phyloP scores from a whole-genome alignment of 2,888 invertebrate species.

The Rhagophthalmus giganteus region DNA sequence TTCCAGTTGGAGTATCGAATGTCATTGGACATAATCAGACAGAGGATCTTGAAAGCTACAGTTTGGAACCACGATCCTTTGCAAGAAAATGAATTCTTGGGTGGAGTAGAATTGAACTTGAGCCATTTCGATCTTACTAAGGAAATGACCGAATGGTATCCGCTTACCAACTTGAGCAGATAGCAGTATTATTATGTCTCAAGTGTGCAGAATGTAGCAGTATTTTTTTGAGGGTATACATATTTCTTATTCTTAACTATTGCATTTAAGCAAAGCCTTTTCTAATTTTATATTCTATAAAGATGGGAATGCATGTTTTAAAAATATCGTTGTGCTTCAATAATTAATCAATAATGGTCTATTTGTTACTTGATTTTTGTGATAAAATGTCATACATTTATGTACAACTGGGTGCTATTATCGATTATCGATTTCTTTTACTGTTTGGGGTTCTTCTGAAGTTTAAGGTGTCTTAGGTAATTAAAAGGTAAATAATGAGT shows the following conservation, averaged over 20 bases:
- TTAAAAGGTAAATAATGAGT: not conserved
- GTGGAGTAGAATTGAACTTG: slow-evolving; percentile 84
- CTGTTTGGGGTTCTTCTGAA: too few species aligned
- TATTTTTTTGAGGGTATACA: slow-evolving; percentile 4
- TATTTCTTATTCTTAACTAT: not conserved
- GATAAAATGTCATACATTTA: not conserved
- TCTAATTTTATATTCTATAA: not conserved
- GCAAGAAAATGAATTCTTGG: slow-evolving; percentile 93
- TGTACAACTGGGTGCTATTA: not conserved
- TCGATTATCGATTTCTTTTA: too few species aligned
- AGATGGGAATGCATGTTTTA: too few species aligned
- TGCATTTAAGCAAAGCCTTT: slow-evolving; percentile 1
- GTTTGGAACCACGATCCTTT: slow-evolving; percentile 94
- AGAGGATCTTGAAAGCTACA: slow-evolving; percentile 83
- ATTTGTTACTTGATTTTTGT: not conserved
- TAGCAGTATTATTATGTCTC: slow-evolving; percentile 33
- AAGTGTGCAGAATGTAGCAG: not conserved
- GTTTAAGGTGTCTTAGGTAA: too few species aligned
- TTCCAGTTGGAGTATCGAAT: slow-evolving; percentile 83
- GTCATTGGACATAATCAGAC: slow-evolving; percentile 75
- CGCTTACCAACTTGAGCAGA: slow-evolving; percentile 58
- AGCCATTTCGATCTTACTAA: slow-evolving; percentile 71
- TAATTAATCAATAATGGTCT: not conserved
- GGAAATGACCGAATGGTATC: slow-evolving; percentile 87
- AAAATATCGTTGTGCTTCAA: not conserved